These are phyloP conservation scores for Dolomedes plantarius DNA, from an alignment of 2,888 invertebrate species.

Conservation along the genomic window DNA sequence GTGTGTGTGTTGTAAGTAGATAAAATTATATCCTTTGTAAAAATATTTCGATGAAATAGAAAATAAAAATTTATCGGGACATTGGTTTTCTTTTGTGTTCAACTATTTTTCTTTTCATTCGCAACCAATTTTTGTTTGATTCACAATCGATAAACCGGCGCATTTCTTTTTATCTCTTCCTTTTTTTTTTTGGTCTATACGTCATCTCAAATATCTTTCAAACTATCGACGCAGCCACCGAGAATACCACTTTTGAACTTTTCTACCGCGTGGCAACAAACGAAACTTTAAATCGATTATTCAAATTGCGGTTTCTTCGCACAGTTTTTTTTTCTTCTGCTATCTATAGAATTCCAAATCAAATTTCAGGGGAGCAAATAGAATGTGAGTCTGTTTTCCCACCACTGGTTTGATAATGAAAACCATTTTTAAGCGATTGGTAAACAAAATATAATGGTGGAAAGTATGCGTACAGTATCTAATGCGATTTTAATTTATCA, in stretches of 20 bases:
- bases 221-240: neutral
- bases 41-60: neutral
- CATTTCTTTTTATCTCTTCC: neutral
- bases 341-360: neutral
- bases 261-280: neutral
- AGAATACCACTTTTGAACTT: neutral
- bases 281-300: constrained; percentile 9
- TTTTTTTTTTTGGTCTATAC: neutral
- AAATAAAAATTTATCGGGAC: neutral
- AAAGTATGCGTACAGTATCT: too few species aligned
- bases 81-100: neutral
- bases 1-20: too few species aligned
- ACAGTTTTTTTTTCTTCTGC: neutral
- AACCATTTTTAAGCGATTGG: too few species aligned
- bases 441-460: too few species aligned
- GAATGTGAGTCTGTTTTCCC: neutral
- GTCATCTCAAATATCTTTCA: neutral
- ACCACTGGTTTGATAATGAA: too few species aligned
- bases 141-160: neutral
- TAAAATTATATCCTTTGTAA: too few species aligned
- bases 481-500: too few species aligned
- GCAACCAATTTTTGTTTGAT: neutral
- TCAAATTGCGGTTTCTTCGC: neutral
- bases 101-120: neutral
- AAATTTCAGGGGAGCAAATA: neutral